Evolutionary conservation across 2,113 vertebrate species (phyloP).

Genomic region (Mesembrinibis cayennensis): DNA sequence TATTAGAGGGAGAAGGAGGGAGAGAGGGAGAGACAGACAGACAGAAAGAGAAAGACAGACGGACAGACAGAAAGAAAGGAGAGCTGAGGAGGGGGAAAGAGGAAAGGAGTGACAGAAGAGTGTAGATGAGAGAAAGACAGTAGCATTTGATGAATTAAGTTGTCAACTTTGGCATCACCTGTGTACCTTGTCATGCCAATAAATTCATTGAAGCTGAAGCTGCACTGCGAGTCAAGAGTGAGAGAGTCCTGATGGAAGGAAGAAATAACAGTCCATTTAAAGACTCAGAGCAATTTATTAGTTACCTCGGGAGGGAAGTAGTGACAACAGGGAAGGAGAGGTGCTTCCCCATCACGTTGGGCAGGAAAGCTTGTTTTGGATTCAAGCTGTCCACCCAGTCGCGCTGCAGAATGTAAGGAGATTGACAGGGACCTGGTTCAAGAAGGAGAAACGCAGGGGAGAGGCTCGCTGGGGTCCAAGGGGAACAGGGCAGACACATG

Average conservation of each 20-base stretch:
- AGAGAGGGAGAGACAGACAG: neutral
- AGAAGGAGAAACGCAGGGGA: neutral
- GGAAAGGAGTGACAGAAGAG: neutral
- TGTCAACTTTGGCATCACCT: slow-evolving; percentile 52
- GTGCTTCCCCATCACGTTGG: neutral
- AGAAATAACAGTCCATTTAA: slow-evolving; percentile 50
- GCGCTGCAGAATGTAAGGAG: neutral
- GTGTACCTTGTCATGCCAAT: slow-evolving; percentile 48
- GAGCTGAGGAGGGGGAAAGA: neutral
- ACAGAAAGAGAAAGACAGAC: neutral
- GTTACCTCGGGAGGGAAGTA: neutral
- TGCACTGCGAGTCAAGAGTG: neutral
- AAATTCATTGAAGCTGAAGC: slow-evolving; percentile 48
- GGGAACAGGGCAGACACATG: neutral
- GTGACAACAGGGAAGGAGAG: neutral
- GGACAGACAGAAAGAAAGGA: neutral
- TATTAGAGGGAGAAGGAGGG: neutral
- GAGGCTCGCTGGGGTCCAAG: accelerated
- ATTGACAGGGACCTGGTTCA: neutral
- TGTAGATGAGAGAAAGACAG: neutral
- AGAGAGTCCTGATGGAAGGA: slow-evolving; percentile 34
- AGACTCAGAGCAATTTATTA: slow-evolving; percentile 43
- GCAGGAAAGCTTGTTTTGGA: neutral
- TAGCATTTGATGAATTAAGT: slow-evolving; percentile 37
- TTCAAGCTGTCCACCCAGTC: neutral